Conservation (phyloP, 2,888 invertebrate species). For the Plusia festucae region DNA sequence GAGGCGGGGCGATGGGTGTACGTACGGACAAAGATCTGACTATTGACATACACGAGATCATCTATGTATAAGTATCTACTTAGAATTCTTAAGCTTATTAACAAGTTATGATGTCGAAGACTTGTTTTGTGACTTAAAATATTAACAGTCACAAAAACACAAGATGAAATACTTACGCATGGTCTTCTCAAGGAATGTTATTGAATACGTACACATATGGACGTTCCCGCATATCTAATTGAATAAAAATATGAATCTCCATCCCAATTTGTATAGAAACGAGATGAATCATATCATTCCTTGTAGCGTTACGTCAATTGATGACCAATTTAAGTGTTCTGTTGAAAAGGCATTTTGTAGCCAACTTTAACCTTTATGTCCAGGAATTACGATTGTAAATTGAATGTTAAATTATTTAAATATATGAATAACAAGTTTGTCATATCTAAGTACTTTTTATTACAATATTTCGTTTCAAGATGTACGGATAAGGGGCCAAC, state of each 20-base stretch:
- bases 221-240: constrained; percentile 80
- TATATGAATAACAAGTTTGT: constrained; percentile 56
- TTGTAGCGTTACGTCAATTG: constrained; percentile 77
- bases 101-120: constrained; percentile 69
- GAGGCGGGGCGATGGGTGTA: constrained; percentile 87
- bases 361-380: constrained; percentile 66
- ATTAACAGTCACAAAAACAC: constrained; percentile 60
- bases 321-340: constrained; percentile 66
- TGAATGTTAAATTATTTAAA: constrained; percentile 54
- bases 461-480: constrained; percentile 81
- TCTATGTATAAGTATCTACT: constrained; percentile 69
- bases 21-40: constrained; percentile 80
- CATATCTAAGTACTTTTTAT: constrained; percentile 78
- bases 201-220: constrained; percentile 74
- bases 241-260: constrained; percentile 84
- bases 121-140: constrained; percentile 66
- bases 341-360: constrained; percentile 57
- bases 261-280: constrained; percentile 80
- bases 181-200: constrained; percentile 60
- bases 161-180: constrained; percentile 46
- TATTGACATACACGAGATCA: constrained; percentile 77
- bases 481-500: constrained; percentile 77
- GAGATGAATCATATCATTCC: constrained; percentile 82
- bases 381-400: constrained; percentile 68
- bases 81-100: constrained; percentile 77